Base-by-base conservation (phyloP, 2,797 vertebrate genomes). In the Myripristis jacobus region DNA sequence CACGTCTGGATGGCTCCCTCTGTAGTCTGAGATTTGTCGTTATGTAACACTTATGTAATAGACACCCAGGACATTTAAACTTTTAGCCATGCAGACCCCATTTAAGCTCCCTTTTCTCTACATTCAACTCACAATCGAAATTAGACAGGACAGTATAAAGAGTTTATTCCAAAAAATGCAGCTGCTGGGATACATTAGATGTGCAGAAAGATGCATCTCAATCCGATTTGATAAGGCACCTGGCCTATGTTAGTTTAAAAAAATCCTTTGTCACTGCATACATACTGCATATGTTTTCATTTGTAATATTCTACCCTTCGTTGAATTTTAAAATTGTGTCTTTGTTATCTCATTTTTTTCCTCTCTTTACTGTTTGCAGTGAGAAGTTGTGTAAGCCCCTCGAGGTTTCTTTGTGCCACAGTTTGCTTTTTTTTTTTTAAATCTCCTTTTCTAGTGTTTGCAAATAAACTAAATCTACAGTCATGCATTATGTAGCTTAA, bases 1-100 rank as follows among this genome's bases (percentile, higher is more conserved):
- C 11, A 48, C 71, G 81, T 77, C 70, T 74, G 61, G 65, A 79
- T 59, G 44, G 43, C 15, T 69, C 54, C 19, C 70, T 56, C 53
- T 83, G 66, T 59, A 66, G 57, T 53, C 50, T 75, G 54, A 79
- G 66, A 67, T 57, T 56, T 73, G 15, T 18, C 69, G 21, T 83
- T 86, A 79, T 78, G 59, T 63, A 52, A 77, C 18, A 48, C 41
- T 87, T 88, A 85, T 21, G 38, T 76, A 87, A 86, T 66, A 69
- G 70, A 78, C 58, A 70, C 46, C 70, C 24, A 73, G 46, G 55
- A 74, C 0, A 6, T 67, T 79, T 65, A 18, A 48, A 84, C 41
- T 52, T 64, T 50, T 70, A 77, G 57, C 55, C 36, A 58, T 24
- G 50, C 34, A 52, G 50, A 15, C 10, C 46, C 47, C 19, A 54